These are phyloP conservation scores for Corythaeola cristata DNA, from an alignment of 2,113 vertebrate species.

Conservation along the genomic window DNA sequence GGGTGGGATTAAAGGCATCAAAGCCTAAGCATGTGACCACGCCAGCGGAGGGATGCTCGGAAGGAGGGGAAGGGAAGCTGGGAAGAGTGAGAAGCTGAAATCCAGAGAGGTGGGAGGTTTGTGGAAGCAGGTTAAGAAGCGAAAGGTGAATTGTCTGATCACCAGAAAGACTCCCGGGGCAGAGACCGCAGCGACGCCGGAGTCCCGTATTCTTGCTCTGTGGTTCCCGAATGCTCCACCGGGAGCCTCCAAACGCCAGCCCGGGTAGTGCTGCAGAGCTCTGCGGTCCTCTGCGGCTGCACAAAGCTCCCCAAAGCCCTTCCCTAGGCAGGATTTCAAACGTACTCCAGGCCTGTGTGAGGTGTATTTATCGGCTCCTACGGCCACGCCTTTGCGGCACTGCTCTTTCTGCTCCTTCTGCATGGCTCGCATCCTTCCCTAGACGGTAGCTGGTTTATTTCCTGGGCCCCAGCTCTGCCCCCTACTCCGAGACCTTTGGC, in stretches of 20 bases:
- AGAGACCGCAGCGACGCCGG: neutral
- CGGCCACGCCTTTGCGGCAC: neutral
- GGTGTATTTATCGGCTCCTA: accelerated
- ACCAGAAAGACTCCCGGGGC: no score
- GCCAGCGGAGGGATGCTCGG: neutral
- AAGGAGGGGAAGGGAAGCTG: neutral
- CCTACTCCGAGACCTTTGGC: no score
- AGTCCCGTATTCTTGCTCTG: no score
- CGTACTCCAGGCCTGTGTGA: accelerated
- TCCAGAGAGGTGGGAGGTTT: accelerated
- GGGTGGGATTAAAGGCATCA: slow-evolving; percentile 41
- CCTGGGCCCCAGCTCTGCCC: no score
- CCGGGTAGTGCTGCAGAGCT: no score
- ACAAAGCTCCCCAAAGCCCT: no score
- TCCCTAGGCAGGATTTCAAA: no score
- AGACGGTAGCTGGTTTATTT: accelerated
- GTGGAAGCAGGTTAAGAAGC: no score
- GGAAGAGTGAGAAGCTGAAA: neutral
- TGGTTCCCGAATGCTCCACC: accelerated
- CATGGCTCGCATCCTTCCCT: accelerated
- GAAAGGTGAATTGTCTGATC: neutral
- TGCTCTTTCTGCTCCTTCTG: neutral
- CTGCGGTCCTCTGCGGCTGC: neutral
- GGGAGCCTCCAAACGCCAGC: neutral
- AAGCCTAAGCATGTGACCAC: slow-evolving; percentile 3